Evolutionary conservation across 2,888 invertebrate genomes (phyloP).

Genomic region (Melanophora roralis): DNA sequence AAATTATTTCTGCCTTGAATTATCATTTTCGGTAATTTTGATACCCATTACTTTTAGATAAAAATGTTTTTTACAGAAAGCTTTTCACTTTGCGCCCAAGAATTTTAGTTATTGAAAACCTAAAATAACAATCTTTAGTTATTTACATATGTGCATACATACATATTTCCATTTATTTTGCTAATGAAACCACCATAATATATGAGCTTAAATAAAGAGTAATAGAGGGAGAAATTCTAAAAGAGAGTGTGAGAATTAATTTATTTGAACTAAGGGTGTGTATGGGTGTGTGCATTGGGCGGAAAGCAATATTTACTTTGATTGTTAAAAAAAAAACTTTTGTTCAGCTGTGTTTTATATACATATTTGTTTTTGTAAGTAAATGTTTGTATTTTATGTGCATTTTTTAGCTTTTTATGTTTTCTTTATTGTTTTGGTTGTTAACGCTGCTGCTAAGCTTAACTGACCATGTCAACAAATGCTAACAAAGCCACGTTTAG

Average conservation of each 20-base stretch:
- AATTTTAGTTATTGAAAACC: too few species aligned
- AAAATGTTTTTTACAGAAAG: too few species aligned
- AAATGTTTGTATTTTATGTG: not conserved
- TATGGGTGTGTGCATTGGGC: not conserved
- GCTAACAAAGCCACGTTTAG: constrained; percentile 36
- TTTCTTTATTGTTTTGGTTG: not conserved
- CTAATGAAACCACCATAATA: too few species aligned
- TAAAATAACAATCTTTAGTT: too few species aligned
- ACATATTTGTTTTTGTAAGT: not conserved
- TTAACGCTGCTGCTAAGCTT: not conserved
- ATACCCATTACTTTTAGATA: too few species aligned
- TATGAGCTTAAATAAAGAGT: too few species aligned
- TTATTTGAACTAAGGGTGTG: not conserved
- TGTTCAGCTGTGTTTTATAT: not conserved
- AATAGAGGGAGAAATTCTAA: not conserved
- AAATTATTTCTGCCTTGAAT: too few species aligned
- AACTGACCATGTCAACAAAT: constrained; percentile 50
- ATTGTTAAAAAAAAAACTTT: not conserved
- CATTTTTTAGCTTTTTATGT: not conserved
- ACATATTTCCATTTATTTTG: too few species aligned
- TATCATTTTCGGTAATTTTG: too few species aligned
- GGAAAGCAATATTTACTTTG: not conserved
- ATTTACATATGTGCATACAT: too few species aligned
- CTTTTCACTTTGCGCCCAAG: too few species aligned
- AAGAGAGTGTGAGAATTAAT: not conserved